Evolutionary conservation across 1,140 invertebrate species (phyloP).

Genomic region (Metaphire vulgaris): DNA sequence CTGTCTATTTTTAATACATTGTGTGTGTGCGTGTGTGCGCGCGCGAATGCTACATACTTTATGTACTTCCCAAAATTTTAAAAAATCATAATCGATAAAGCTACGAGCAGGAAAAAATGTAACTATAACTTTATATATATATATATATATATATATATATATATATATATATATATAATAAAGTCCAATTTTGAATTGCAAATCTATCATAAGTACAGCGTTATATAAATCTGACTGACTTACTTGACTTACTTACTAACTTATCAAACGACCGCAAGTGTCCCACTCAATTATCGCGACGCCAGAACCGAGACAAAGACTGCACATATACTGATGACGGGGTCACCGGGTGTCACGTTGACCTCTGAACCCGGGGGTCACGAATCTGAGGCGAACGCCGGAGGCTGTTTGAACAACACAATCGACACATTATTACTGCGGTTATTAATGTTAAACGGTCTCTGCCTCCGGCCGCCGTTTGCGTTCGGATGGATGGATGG

Average conservation of each 20-base stretch:
- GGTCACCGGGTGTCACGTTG: background rate
- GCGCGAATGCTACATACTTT: background rate
- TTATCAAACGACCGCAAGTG: no score
- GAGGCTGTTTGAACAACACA: background rate
- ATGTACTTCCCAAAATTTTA: no score
- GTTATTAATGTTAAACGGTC: background rate
- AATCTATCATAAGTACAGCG: background rate
- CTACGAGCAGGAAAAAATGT: background rate
- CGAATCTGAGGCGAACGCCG: background rate
- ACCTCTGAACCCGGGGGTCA: background rate
- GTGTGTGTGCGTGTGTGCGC: background rate
- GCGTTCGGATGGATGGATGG: background rate
- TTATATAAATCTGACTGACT: no score
- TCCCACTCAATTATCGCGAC: background rate
- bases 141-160: slow-evolving; percentile 4
- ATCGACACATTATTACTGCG: background rate
- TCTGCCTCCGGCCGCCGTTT: background rate
- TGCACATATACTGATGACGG: background rate
- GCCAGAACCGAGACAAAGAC: background rate
- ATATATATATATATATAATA: background rate
- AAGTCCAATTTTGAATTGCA: background rate
- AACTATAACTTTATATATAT: background rate
- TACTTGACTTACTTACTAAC: no score
- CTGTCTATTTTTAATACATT: background rate
- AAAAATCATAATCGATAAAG: no score